These are phyloP conservation scores for Lagodon rhomboides DNA, from an alignment of 2,797 vertebrate species.

Conservation along the genomic window DNA sequence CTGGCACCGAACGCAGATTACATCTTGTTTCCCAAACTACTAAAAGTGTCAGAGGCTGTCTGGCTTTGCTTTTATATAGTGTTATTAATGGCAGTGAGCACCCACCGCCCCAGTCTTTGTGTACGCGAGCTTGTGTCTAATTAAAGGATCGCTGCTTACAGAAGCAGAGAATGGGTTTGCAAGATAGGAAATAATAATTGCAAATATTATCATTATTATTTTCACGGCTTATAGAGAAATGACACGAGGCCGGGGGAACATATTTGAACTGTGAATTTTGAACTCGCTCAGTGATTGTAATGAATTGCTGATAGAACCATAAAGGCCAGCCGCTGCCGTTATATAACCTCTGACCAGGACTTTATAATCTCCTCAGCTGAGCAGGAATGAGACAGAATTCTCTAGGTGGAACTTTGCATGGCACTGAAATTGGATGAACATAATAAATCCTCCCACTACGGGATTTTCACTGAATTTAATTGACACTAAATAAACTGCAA, in stretches of 20 bases:
- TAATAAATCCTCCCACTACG: neutral
- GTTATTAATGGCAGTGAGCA: conserved; percentile 87
- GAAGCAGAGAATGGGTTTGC: conserved; percentile 84
- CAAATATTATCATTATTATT: conserved; percentile 85
- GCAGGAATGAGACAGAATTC: conserved; percentile 28
- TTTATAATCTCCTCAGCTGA: conserved; percentile 56
- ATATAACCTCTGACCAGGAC: conserved; percentile 61
- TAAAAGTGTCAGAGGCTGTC: conserved; percentile 89
- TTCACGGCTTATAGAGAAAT: conserved; percentile 75
- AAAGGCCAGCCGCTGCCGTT: conserved; percentile 56
- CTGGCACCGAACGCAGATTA: conserved; percentile 86
- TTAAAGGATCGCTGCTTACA: conserved; percentile 86
- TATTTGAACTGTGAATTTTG: conserved; percentile 77
- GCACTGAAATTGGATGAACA: conserved; percentile 6
- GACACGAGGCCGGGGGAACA: conserved; percentile 63
- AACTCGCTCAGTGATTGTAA: conserved; percentile 73
- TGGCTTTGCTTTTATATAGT: conserved; percentile 87
- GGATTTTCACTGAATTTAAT: conserved; percentile 17
- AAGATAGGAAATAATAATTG: conserved; percentile 86
- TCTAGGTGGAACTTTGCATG: neutral
- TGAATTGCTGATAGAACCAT: conserved; percentile 68
- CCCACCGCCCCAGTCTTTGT: conserved; percentile 73
- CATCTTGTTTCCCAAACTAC: conserved; percentile 89
- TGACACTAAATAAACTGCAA: neutral
- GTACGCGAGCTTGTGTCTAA: conserved; percentile 81